Percentiles rank a stretch among this genome's conserved stretches.
These are phyloP conservation scores for Drosophila algonquin DNA, from an alignment of 2,888 invertebrate species.

Conservation along the genomic window DNA sequence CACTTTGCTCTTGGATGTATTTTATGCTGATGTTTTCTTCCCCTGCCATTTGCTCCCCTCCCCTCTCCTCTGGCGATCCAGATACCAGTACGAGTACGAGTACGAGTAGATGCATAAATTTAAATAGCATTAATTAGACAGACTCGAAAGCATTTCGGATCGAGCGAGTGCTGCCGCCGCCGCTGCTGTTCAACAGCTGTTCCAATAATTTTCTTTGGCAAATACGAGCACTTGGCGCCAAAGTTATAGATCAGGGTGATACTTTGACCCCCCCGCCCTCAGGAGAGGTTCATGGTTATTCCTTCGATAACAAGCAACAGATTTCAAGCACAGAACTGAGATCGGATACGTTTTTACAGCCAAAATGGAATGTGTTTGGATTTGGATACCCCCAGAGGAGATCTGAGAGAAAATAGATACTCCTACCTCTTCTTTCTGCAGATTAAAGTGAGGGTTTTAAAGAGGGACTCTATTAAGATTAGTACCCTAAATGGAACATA, in stretches of 20 bases:
- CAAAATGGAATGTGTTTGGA: no score
- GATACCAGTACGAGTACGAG: conserved; percentile 17
- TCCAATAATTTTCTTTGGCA: conserved; percentile 50
- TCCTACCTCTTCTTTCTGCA: no score
- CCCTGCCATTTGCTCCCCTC: background rate
- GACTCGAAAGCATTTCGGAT: conserved; percentile 37
- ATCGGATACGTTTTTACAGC: no score
- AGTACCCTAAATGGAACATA: no score
- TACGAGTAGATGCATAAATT: conserved; percentile 50
- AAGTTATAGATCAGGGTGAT: conserved; percentile 26
- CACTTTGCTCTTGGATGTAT: conserved; percentile 47
- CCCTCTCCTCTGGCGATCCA: conserved; percentile 38
- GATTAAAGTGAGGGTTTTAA: no score
- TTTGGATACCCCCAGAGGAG: no score
- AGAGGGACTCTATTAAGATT: no score
- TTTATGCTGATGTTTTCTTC: conserved; percentile 32
- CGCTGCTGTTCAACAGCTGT: conserved; percentile 48
- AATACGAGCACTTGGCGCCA: conserved; percentile 43
- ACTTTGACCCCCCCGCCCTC: conserved; percentile 11
- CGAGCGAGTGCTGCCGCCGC: background rate
- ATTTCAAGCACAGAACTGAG: no score
- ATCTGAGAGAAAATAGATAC: no score
- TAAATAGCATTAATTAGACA: conserved; percentile 55
- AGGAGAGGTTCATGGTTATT: background rate
- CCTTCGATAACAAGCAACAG: no score